Evolutionary conservation across 2,113 vertebrate species (phyloP), one percentile per base, ranked within the genome.

Genomic region (Philantomba maxwellii): DNA sequence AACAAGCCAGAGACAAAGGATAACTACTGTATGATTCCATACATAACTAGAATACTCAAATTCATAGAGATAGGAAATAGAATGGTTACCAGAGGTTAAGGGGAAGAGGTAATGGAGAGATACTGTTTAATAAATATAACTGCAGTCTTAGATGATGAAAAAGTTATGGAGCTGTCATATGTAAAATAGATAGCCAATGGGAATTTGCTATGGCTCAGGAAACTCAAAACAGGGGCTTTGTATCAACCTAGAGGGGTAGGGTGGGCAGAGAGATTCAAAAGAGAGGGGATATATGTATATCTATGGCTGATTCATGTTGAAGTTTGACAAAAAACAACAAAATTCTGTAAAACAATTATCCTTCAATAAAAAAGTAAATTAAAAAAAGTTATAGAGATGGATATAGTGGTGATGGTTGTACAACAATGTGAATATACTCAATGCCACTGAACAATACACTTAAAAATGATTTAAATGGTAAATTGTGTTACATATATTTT

Each of bases 391-490:
- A 43, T 75, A 6, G n/a, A 87, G 47, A 84, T 36, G 43, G n/a
- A 93, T 66, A 77, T 0, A 73, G 39, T 57, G n/a, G 36, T 96
- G 51, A 87, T 6, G 13, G 55, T 13, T 87, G 33, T 19, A 89
- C 6, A 95, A 75, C 10, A 64, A 57, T 62, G 23, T 83, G 43
- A 91, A 33, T 77, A 26, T 83, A 84, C 77, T 60, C 83, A 95
- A 88, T 60, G 43, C 28, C 77, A 94, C n/a, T 49, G 3, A 89
- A 86, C 23, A 75, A 15, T 62, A 90, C 5, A 49, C 33, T 82
- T 96, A 81, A 94, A 96, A 95, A 55, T 47, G 75, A 45, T 75
- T 45, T 90, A 81, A 91, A 89, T 84, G 43, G 36, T 57, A 85
- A 57, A 81, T 51, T 51, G 28, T 78, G 23, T 93, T 86, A 91